Evolutionary conservation across 2,888 invertebrate genomes (phyloP).

Genomic region (Panopea generosa): DNA sequence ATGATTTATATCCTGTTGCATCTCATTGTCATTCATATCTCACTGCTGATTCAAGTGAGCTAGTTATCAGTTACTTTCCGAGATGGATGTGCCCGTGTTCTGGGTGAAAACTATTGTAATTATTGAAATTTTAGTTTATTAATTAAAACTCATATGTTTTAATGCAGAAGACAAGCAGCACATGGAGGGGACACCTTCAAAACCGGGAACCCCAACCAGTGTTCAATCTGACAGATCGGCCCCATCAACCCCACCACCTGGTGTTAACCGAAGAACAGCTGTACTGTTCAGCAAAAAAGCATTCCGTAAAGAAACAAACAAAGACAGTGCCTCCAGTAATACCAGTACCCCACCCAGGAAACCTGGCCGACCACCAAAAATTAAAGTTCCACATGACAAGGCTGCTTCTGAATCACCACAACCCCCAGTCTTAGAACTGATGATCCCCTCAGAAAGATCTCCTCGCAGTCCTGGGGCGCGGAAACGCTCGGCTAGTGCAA

Average conservation of each 20-base stretch:
- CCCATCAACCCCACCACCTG: constrained; percentile 84
- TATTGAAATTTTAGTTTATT: no score
- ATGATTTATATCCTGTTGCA: no score
- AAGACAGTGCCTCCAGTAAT: constrained; percentile 53
- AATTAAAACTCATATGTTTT: no score
- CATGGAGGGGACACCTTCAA: constrained; percentile 33
- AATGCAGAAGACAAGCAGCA: constrained; percentile 37
- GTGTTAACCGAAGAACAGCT: constrained; percentile 90
- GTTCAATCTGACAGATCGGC: constrained; percentile 50
- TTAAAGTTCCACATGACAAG: constrained; percentile 57
- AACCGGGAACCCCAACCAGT: constrained; percentile 57
- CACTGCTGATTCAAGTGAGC: no score
- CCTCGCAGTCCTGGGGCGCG: constrained; percentile 72
- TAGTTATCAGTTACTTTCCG: no score
- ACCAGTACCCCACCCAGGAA: constrained; percentile 67
- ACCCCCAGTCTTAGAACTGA: constrained; percentile 69
- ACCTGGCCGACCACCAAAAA: constrained; percentile 71
- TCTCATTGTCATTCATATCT: no score
- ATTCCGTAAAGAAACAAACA: constrained; percentile 61
- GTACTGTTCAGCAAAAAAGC: constrained; percentile 91
- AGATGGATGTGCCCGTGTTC: no score
- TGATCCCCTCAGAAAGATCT: constrained; percentile 65
- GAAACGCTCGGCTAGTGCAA: constrained; percentile 78
- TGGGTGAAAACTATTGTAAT: no score
- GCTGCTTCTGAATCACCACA: constrained; percentile 63